Evolutionary conservation across 1,140 invertebrate species (phyloP).

Genomic region (Aphidius ervi): DNA sequence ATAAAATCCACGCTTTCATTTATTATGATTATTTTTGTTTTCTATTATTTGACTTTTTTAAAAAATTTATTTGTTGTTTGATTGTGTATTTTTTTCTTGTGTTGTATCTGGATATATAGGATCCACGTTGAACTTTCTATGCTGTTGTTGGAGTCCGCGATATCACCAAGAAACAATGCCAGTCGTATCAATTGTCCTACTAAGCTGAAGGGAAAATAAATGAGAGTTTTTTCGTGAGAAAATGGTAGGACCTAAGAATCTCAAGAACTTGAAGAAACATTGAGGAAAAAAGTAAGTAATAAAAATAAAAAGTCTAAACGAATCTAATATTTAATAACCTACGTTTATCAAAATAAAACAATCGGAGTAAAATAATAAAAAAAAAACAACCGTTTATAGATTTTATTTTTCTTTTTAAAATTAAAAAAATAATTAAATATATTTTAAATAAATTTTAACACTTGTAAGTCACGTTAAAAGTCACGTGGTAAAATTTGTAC

Average conservation of each 20-base stretch:
- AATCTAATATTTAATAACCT: too few relatives aligned
- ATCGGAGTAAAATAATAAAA: too few relatives aligned
- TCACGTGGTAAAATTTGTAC: too few relatives aligned
- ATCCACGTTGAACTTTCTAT: conserved; percentile 13
- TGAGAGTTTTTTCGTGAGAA: conserved; percentile 18
- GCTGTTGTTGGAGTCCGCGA: neutral
- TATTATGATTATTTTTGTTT: neutral
- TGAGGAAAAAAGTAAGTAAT: neutral
- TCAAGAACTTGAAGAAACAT: conserved; percentile 19
- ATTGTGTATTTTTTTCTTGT: neutral
- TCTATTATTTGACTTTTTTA: too few relatives aligned
- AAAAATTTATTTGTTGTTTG: neutral
- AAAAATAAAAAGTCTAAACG: too few relatives aligned
- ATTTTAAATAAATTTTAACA: too few relatives aligned
- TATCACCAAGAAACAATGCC: conserved; percentile 2
- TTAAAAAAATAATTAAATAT: too few relatives aligned
- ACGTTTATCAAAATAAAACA: too few relatives aligned
- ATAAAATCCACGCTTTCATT: neutral
- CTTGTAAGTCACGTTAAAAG: too few relatives aligned
- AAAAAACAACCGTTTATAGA: too few relatives aligned
- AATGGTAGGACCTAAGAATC: conserved; percentile 15
- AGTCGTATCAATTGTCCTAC: conserved; percentile 6
- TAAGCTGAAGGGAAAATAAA: conserved; percentile 1
- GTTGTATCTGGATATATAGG: neutral
- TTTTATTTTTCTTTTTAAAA: too few relatives aligned